Base-by-base conservation (phyloP, 2,113 vertebrate genomes). In the Riparia riparia region DNA sequence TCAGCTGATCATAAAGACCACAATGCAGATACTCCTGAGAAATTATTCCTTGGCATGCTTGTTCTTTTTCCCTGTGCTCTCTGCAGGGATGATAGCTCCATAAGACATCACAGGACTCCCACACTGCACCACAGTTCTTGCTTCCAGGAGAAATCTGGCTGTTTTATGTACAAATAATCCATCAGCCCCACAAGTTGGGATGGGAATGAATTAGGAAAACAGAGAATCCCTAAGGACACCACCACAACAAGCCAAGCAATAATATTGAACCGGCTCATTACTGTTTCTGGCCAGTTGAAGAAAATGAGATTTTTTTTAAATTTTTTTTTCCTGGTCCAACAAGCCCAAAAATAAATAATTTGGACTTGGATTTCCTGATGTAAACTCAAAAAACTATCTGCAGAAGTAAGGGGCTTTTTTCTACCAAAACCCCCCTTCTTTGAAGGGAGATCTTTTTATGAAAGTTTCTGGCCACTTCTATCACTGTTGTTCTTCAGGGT, bases 331-430 rank as follows among this genome's bases (percentile, higher is more conserved):
- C 16, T 64, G 26, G 26, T 53, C 63, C 44, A 82, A 53, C 7
- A 85, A 60, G 10, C 8, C 37, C 19, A 4, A 56, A 86, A 50
- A 5, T 8, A 37, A 90, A 57, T 18, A 57, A 66, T 50, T 31
- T 69, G 7, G 44, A 2, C 17, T 47, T 64, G 21, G 8, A 31
- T 89, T 89, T 94, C 54, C 61, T 68, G 17, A 74, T 12, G 2
- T 6, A 68, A 72, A 34, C 7, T 45, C 2, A 32, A 45, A 58
- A 84, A 80, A 42, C 18, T 13, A 42, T 34, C 5, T 82, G 19
- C 12, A 84, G 18, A 87, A 50, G 5, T 19, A 16, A 34, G 1
- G 5, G 1, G 0, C 2, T 6, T 39, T 51, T 73, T 51, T 18
- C 53, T 51, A 32, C 4, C 39, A 29, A 57, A 34, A 26, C 1